Evolutionary conservation across 1,140 invertebrate genomes (phyloP).

Genomic region (Aphidius ervi): DNA sequence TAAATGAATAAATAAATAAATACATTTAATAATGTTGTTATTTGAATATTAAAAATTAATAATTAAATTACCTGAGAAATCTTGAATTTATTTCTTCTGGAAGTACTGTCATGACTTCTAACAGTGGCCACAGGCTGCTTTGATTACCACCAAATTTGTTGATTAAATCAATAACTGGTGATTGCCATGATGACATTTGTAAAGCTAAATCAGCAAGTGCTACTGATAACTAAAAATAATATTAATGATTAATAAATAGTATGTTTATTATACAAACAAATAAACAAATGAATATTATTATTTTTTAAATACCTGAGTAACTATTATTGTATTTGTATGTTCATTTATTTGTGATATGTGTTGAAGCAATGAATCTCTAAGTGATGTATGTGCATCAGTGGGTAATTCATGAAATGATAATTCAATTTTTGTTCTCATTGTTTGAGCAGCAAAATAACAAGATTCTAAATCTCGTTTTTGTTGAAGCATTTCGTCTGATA

Average conservation of each 20-base stretch:
- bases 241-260: neutral
- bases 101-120: constrained; percentile 89
- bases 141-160: constrained; percentile 63
- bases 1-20: constrained; percentile 34
- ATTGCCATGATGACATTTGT: constrained; percentile 91
- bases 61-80: constrained; percentile 57
- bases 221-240: constrained; percentile 63
- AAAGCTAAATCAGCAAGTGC: constrained; percentile 89
- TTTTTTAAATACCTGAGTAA: constrained; percentile 67
- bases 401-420: constrained; percentile 92
- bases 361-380: constrained; percentile 86
- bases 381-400: constrained; percentile 71
- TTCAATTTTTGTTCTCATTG: constrained; percentile 93
- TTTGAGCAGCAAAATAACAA: constrained; percentile 97
- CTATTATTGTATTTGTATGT: constrained; percentile 77
- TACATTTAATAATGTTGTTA: constrained; percentile 4
- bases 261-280: constrained; percentile 8
- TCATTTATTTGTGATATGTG: constrained; percentile 83
- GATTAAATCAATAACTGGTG: constrained; percentile 81
- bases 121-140: constrained; percentile 69
- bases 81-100: constrained; percentile 93
- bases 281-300: constrained; percentile 8
- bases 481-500: constrained; percentile 88
- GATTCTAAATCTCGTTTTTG: constrained; percentile 83
- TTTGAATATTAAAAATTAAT: neutral